Evolutionary conservation across 2,888 invertebrate species (phyloP).

Genomic region (Pollenia amentaria): DNA sequence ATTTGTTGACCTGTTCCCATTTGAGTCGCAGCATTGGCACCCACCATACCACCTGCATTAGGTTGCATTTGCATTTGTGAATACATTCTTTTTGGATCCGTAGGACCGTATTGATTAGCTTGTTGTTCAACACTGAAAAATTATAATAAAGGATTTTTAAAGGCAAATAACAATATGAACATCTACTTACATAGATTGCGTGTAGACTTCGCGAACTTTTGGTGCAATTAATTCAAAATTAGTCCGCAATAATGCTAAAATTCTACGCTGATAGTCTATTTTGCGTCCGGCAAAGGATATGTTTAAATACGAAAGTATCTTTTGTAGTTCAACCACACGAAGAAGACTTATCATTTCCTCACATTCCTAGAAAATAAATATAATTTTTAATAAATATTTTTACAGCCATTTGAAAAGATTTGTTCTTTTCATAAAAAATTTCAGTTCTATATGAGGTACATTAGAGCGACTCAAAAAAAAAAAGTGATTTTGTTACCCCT

Average conservation of each 20-base stretch:
- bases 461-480: no score
- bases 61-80: slow-evolving; percentile 83
- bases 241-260: slow-evolving; percentile 89
- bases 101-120: slow-evolving; percentile 76
- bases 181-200: slow-evolving; percentile 80
- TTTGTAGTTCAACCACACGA: slow-evolving; percentile 93
- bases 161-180: neutral
- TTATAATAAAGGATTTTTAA: neutral
- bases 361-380: slow-evolving; percentile 80
- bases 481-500: no score
- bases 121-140: slow-evolving; percentile 76
- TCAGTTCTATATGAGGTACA: no score
- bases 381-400: slow-evolving; percentile 4
- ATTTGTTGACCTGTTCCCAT: slow-evolving; percentile 75
- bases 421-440: no score
- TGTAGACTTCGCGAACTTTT: slow-evolving; percentile 86
- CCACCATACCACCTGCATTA: slow-evolving; percentile 79
- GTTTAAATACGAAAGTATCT: slow-evolving; percentile 91
- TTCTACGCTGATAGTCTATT: slow-evolving; percentile 90
- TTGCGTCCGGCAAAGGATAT: slow-evolving; percentile 92
- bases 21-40: slow-evolving; percentile 75
- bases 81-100: slow-evolving; percentile 83
- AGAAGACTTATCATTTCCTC: slow-evolving; percentile 86
- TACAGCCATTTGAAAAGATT: no score
- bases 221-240: slow-evolving; percentile 86